phyloP scores from a whole-genome alignment of 2,797 vertebrate species.

The Babyrousa celebensis region DNA sequence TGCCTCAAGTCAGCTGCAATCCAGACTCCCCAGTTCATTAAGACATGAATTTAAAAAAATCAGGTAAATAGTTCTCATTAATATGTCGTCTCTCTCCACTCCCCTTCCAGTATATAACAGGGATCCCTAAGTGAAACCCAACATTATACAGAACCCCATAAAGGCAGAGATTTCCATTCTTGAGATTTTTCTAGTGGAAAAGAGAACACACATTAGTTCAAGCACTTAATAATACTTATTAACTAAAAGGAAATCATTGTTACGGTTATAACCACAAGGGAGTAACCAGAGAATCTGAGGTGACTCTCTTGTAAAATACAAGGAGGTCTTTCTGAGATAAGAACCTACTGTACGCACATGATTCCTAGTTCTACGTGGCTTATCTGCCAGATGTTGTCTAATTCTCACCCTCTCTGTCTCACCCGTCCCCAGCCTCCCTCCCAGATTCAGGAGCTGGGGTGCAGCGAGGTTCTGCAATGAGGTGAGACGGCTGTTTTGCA shows the following conservation, averaged over 20 bases:
- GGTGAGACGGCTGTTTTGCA: conserved; percentile 45
- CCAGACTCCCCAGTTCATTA: neutral
- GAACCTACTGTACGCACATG: neutral
- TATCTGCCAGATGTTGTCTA: neutral
- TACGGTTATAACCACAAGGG: neutral
- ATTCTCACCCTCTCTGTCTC: neutral
- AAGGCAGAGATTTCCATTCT: conserved; percentile 46
- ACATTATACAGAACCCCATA: neutral
- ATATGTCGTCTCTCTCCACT: neutral
- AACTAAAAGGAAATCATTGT: conserved; percentile 27
- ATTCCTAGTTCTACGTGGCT: neutral
- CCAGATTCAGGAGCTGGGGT: neutral
- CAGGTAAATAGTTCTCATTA: neutral
- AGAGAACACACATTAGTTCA: conserved; percentile 8
- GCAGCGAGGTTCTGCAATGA: neutral
- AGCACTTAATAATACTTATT: neutral
- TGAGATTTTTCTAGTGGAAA: conserved; percentile 51
- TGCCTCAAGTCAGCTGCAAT: neutral
- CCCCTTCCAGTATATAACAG: neutral
- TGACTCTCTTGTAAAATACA: neutral
- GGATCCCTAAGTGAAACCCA: neutral
- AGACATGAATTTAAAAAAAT: neutral
- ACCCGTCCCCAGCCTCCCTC: neutral
- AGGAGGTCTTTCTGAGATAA: neutral
- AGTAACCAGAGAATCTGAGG: neutral